A percentile compares a stretch with the other conserved stretches of the same genome.
These are phyloP conservation scores for Eupeodes luniger DNA, from an alignment of 2,888 invertebrate species.

Conservation along the genomic window DNA sequence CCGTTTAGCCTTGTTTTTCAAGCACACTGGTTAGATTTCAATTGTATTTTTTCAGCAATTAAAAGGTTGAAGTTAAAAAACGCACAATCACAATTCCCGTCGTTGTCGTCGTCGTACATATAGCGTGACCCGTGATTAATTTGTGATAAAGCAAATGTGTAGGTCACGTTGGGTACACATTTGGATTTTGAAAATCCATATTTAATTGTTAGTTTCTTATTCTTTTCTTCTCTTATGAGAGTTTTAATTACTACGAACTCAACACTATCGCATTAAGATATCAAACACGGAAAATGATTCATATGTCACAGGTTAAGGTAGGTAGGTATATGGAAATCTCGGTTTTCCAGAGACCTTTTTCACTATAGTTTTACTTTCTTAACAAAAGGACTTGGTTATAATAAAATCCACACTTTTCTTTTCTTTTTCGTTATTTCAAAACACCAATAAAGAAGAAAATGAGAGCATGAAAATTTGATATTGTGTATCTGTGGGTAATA, in stretches of 20 bases:
- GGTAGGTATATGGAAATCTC: background rate
- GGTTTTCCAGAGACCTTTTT: background rate
- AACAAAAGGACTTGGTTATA: background rate
- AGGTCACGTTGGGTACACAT: conserved; percentile 39
- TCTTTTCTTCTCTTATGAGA: conserved; percentile 18
- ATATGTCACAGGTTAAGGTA: conserved; percentile 52
- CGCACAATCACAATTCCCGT: conserved; percentile 41
- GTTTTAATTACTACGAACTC: conserved; percentile 39
- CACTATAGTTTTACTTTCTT: background rate
- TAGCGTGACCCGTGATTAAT: conserved; percentile 42
- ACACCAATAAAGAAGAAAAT: conserved; percentile 23
- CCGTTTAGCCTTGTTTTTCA: conserved; percentile 59
- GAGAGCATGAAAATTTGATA: conserved; percentile 7
- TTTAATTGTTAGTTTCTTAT: conserved; percentile 1
- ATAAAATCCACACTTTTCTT: background rate
- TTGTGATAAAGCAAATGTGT: conserved; percentile 45
- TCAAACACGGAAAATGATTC: conserved; percentile 50
- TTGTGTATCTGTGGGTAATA: conserved; percentile 34
- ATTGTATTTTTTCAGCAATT: conserved; percentile 30
- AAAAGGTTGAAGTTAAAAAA: conserved; percentile 8
- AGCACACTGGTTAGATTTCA: conserved; percentile 41
- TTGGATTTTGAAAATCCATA: conserved; percentile 28
- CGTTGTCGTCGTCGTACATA: background rate
- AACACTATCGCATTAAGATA: conserved; percentile 28
- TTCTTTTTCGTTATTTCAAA: background rate